A percentile compares a stretch with the other conserved stretches of the same genome.
Evolutionary conservation across 2,888 invertebrate genomes (phyloP).

Genomic region (Gastrophysa polygoni): DNA sequence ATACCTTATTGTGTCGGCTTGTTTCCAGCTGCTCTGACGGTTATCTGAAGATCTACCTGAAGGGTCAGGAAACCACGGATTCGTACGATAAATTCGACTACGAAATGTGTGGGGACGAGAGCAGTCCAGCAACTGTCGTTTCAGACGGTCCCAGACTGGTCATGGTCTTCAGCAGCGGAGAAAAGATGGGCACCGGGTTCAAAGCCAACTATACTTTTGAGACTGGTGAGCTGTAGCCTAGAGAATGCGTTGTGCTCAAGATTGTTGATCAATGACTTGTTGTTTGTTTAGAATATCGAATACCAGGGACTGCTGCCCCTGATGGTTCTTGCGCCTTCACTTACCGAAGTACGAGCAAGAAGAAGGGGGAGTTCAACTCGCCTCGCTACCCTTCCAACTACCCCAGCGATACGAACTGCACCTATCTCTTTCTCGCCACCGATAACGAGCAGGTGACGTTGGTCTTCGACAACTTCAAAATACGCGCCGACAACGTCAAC

Average conservation of each 20-base stretch:
- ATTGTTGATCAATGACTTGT: not conserved
- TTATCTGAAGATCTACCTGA: slow-evolving; percentile 87
- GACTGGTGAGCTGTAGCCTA: slow-evolving; percentile 76
- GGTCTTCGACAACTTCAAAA: slow-evolving; percentile 91
- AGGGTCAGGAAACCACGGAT: slow-evolving; percentile 90
- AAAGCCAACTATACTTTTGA: slow-evolving; percentile 87
- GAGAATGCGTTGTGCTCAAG: not conserved
- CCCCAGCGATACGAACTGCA: slow-evolving; percentile 93
- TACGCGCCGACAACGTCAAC: slow-evolving; percentile 81
- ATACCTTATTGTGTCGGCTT: too few species aligned
- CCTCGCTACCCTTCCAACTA: slow-evolving; percentile 97
- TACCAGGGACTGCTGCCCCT: slow-evolving; percentile 92
- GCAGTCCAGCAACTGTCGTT: slow-evolving; percentile 78
- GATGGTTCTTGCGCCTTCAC: slow-evolving; percentile 91
- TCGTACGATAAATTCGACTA: slow-evolving; percentile 93
- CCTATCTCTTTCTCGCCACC: slow-evolving; percentile 86
- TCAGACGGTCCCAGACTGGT: slow-evolving; percentile 93
- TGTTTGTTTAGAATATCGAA: slow-evolving; percentile 77
- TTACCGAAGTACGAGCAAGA: slow-evolving; percentile 85
- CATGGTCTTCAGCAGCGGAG: slow-evolving; percentile 94
- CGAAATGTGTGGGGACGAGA: slow-evolving; percentile 84
- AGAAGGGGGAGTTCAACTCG: slow-evolving; percentile 92
- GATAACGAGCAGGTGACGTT: slow-evolving; percentile 89
- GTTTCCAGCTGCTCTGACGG: slow-evolving; percentile 84
- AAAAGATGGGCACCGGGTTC: slow-evolving; percentile 88